phyloP scores from a whole-genome alignment of 2,113 vertebrate species.

The Pavo muticus region DNA sequence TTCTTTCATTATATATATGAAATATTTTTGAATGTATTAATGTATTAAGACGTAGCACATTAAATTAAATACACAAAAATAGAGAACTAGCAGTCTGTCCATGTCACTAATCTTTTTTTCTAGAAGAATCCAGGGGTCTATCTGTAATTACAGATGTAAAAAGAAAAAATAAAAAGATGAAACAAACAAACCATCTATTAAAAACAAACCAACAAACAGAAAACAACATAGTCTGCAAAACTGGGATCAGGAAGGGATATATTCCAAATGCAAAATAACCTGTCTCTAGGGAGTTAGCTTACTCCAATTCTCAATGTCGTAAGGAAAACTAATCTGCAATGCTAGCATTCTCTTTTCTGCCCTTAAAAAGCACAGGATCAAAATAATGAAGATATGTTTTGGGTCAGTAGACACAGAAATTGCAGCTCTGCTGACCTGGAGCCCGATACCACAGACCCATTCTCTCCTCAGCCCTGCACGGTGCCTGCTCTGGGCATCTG shows the following conservation, averaged over 20 bases:
- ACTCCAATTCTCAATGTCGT: background rate
- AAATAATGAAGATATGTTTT: background rate
- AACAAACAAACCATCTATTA: background rate
- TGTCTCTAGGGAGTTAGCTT: background rate
- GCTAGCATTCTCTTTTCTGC: background rate
- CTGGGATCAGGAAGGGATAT: background rate
- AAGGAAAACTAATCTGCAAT: background rate
- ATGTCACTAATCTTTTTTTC: background rate
- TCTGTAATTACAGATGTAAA: background rate
- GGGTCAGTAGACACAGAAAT: background rate
- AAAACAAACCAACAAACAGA: background rate
- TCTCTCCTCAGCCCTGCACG: background rate
- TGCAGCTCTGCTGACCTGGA: background rate
- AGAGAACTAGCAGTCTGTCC: background rate
- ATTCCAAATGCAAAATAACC: background rate
- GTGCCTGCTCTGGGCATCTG: fast-evolving
- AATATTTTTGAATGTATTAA: background rate
- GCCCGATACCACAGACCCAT: background rate
- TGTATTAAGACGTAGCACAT: background rate
- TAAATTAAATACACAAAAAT: background rate
- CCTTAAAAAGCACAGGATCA: background rate
- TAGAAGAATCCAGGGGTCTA: background rate
- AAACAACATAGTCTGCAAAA: background rate
- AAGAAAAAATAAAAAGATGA: background rate
- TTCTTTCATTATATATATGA: background rate